These are phyloP conservation scores for Geopemphigus sp. DNA, from an alignment of 1,140 invertebrate species.

Conservation along the genomic window DNA sequence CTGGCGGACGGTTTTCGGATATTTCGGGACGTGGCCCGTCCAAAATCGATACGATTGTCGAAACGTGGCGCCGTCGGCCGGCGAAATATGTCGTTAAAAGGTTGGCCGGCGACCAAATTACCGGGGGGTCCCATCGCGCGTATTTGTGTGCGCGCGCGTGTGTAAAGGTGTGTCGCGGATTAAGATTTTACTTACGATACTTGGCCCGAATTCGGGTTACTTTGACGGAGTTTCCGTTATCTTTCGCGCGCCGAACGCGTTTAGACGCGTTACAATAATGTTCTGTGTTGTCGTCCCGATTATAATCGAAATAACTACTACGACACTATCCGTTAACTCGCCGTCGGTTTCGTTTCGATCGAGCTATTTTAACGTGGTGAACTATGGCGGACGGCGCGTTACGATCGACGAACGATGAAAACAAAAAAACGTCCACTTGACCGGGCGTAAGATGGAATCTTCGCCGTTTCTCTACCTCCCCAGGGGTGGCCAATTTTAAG, in stretches of 20 bases:
- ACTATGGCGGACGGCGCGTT: no score
- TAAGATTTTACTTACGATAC: constrained; percentile 5
- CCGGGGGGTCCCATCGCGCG: background rate
- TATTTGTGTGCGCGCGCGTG: no score
- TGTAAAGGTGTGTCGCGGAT: background rate
- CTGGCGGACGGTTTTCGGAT: no score
- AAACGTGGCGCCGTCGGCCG: background rate
- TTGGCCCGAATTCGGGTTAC: background rate
- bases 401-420: no score
- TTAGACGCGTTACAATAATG: background rate
- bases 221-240: background rate
- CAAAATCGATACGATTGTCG: background rate
- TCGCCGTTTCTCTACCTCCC: no score
- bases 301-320: background rate
- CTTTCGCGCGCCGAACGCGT: background rate
- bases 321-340: no score
- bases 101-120: background rate
- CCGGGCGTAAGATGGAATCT: no score
- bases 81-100: background rate
- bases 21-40: no score
- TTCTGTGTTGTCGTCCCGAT: background rate
- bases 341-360: no score
- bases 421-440: no score
- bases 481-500: no score
- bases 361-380: no score